Base-by-base conservation (phyloP, 2,888 invertebrate genomes). In the Ophion ventricosus region DNA sequence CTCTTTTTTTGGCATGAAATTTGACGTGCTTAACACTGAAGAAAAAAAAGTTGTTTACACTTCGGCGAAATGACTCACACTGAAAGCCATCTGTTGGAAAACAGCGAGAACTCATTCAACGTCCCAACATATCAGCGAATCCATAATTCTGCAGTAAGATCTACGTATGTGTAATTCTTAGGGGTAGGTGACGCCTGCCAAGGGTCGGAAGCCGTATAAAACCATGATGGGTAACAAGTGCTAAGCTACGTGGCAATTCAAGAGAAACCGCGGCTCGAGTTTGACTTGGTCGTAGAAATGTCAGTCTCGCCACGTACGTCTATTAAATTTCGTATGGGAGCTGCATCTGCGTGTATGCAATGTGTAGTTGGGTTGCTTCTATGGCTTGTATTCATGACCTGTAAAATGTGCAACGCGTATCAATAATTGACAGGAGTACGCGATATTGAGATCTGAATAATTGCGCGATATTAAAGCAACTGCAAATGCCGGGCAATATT, bases 211-310 rank as follows among this genome's bases (percentile, higher is more conserved):
- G 61, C 72, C 72, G 40, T 67, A 73, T 77, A 78, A 69, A 78
- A 67, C 73, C 67, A 61, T 20, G 57, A 40, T 25, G 35, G 67
- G 77, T 82, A 78, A 82, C 73, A 69, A 77, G 73, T 73, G 82
- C 78, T 49, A 40, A 73, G 69, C 67, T 82, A 82, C 77, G 73
- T 82, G 82, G 77, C 77, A 61, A 73, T 82, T 82, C 73, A 73
- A 82, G 82, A 82, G 67, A 78, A 73, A 78, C 77, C 73, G 23
- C 5, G 8, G 23, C 67, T 54, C 69, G 40, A 56, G 73, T 78
- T 78, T 69, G 61, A 61, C 67, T 56, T 73, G 2, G 4, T 43
- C 26, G 26, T 29, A n/a, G 59, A 67, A 29, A 76, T 29, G 40
- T 17, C 35, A 66, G 54, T 77, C 77, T 54, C 43, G 20, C 49